A percentile compares a stretch with the other conserved stretches of the same genome.
These are phyloP conservation scores for Scartelaos histophorus DNA, from an alignment of 2,113 vertebrate genomes.

Conservation along the genomic window DNA sequence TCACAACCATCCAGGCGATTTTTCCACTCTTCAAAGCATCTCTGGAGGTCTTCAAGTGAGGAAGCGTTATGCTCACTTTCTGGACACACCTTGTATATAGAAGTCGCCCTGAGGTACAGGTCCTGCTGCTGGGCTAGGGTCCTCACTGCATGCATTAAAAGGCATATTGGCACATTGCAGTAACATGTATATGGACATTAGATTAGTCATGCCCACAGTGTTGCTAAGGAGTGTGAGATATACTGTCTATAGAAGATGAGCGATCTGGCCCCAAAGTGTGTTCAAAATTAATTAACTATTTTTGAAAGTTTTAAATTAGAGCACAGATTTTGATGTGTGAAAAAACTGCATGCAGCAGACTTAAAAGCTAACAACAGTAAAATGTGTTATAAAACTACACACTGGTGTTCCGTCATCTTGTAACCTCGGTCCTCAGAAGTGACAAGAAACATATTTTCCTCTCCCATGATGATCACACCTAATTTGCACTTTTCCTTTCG, in stretches of 20 bases:
- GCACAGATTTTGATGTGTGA: no score
- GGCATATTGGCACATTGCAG: slow-evolving; percentile 1
- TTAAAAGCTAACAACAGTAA: background rate
- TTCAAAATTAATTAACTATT: background rate
- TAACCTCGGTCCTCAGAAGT: background rate
- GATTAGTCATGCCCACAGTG: background rate
- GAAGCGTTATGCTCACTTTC: slow-evolving; percentile 4
- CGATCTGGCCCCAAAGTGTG: background rate
- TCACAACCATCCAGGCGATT: background rate
- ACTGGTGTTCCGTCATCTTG: background rate
- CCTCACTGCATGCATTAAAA: slow-evolving; percentile 5
- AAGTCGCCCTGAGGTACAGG: background rate
- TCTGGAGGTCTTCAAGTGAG: background rate
- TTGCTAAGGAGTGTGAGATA: background rate
- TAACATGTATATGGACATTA: background rate
- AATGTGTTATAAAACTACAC: background rate
- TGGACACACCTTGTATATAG: slow-evolving; percentile 7
- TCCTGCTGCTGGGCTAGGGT: background rate
- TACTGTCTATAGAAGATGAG: background rate
- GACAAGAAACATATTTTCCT: background rate
- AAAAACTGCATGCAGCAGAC: background rate
- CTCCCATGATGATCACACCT: background rate
- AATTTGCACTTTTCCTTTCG: background rate
- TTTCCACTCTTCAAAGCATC: slow-evolving; percentile 3
- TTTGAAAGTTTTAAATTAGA: no score